Conservation (phyloP, 2,113 vertebrate species). For the Protobothrops flavoviridis region DNA sequence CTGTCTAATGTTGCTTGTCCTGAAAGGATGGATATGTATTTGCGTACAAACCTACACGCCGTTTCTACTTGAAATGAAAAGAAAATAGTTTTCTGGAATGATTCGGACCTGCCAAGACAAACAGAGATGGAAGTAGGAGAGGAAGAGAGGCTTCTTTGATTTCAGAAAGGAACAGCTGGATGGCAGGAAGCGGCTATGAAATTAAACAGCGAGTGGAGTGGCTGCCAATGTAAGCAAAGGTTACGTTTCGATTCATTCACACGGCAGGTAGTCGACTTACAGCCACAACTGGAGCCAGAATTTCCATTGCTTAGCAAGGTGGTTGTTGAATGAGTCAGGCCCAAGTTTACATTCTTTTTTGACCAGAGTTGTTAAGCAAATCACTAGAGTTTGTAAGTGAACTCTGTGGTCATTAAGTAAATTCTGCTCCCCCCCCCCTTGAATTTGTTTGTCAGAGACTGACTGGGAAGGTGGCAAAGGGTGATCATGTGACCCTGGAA, state of each 20-base stretch:
- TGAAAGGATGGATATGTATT: neutral
- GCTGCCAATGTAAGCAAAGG: slow-evolving; percentile 2
- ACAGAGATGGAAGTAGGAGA: neutral
- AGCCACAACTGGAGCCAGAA: neutral
- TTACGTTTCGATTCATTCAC: neutral
- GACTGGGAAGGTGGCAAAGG: too few species aligned
- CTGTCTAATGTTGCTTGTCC: neutral
- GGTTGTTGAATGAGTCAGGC: too few species aligned
- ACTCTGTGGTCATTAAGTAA: too few species aligned
- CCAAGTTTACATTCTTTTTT: neutral
- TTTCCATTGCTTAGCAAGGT: neutral
- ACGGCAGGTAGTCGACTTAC: neutral
- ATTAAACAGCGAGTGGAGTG: slow-evolving; percentile 13
- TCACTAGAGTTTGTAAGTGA: too few species aligned
- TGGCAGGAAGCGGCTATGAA: neutral
- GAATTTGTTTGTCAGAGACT: too few species aligned
- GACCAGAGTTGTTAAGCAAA: too few species aligned
- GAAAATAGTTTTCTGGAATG: slow-evolving; percentile 1
- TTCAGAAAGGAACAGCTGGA: neutral
- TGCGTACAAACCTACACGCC: too few species aligned
- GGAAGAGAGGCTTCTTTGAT: slow-evolving; percentile 14
- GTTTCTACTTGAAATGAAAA: neutral
- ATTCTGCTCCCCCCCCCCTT: too few species aligned
- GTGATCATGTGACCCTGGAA: too few species aligned
- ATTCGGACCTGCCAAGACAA: slow-evolving; percentile 13